A percentile compares a stretch with the other conserved stretches of the same genome.
Evolutionary conservation across 2,888 invertebrate genomes (phyloP).

Genomic region (Ecliptopera silaceata): DNA sequence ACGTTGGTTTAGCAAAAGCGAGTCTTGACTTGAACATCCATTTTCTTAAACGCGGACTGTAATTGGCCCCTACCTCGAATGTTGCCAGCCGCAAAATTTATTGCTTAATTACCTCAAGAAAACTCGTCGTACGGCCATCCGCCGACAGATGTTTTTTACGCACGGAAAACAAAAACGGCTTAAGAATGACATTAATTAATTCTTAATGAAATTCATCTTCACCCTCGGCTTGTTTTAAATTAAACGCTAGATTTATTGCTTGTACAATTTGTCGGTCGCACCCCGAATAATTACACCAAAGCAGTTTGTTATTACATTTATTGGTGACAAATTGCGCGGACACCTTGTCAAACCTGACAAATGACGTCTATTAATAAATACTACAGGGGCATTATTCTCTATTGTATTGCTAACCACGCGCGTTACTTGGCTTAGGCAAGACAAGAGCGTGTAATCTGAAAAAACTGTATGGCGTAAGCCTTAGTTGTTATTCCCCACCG

Average conservation of each 20-base stretch:
- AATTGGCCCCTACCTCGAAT: conserved; percentile 79
- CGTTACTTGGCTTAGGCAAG: no score
- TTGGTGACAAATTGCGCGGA: conserved; percentile 65
- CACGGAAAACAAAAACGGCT: conserved; percentile 79
- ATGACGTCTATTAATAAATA: conserved; percentile 52
- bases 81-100: conserved; percentile 81
- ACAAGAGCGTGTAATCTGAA: no score
- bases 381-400: no score
- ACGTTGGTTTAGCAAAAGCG: conserved; percentile 57
- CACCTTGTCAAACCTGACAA: conserved; percentile 50
- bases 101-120: conserved; percentile 84
- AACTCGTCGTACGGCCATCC: conserved; percentile 70
- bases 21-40: conserved; percentile 64
- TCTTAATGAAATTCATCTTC: conserved; percentile 84
- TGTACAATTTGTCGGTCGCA: conserved; percentile 78
- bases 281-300: conserved; percentile 67
- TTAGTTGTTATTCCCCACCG: no score
- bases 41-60: conserved; percentile 75
- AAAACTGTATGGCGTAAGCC: no score
- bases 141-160: conserved; percentile 81
- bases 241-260: conserved; percentile 79
- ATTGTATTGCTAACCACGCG: no score
- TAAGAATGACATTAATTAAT: conserved; percentile 84
- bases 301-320: conserved; percentile 73
- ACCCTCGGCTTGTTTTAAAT: conserved; percentile 79